These are phyloP conservation scores for Elachura formosa DNA, from an alignment of 2,113 vertebrate species.

Conservation along the genomic window DNA sequence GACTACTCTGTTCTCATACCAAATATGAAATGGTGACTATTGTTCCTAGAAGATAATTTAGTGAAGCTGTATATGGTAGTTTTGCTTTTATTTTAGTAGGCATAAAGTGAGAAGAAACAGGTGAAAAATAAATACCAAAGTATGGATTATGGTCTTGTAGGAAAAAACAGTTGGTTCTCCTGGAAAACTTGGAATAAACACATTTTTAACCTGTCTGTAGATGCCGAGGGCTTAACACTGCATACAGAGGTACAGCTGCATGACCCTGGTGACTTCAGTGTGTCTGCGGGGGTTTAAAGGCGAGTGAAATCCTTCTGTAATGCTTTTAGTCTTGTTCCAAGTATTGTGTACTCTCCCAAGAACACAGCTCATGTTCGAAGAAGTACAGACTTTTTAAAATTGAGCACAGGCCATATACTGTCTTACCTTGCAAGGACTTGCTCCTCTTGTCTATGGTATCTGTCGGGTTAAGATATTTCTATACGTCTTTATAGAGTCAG, in stretches of 20 bases:
- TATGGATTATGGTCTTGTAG: neutral
- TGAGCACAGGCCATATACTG: neutral
- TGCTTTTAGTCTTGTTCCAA: conserved; percentile 26
- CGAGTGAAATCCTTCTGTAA: neutral
- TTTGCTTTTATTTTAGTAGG: neutral
- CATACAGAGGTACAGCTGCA: neutral
- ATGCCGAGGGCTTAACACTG: neutral
- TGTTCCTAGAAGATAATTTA: neutral
- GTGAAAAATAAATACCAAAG: neutral
- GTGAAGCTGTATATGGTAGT: neutral
- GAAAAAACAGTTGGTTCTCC: neutral
- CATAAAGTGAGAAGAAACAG: neutral
- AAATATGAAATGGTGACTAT: neutral
- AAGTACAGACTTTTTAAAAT: neutral
- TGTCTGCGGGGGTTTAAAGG: neutral
- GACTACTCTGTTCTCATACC: neutral
- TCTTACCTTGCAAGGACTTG: neutral
- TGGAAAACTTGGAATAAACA: neutral
- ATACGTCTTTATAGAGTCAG: neutral
- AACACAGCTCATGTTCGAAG: neutral
- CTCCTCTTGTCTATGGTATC: neutral
- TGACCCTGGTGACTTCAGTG: neutral
- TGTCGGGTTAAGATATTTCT: neutral
- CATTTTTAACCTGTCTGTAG: neutral
- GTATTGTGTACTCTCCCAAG: neutral